Conservation (phyloP, 2,888 invertebrate species). For the Holacanthella duospinosa region DNA sequence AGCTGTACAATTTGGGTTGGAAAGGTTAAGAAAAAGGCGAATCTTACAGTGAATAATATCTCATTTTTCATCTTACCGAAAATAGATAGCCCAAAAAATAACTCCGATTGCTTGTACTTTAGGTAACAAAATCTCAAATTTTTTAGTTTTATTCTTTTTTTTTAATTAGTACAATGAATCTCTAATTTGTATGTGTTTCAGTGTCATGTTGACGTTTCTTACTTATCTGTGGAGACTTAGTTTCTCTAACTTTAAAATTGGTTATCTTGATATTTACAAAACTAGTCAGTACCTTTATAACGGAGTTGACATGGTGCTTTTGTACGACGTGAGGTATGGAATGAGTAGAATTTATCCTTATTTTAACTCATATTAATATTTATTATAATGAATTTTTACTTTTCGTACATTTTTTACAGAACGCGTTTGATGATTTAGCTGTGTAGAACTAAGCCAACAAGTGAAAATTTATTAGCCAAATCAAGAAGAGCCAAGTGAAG, state of each 20-base stretch:
- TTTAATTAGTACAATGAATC: too few relatives aligned
- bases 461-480: too few relatives aligned
- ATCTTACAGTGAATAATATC: slow-evolving; percentile 86
- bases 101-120: slow-evolving; percentile 65
- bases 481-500: too few relatives aligned
- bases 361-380: too few relatives aligned
- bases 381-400: too few relatives aligned
- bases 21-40: slow-evolving; percentile 79
- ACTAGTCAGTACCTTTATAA: slow-evolving; percentile 22
- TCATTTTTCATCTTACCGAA: slow-evolving; percentile 86
- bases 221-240: slow-evolving; percentile 49
- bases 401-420: too few relatives aligned
- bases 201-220: slow-evolving; percentile 52
- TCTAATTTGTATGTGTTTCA: slow-evolving; percentile 47
- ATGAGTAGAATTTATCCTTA: too few relatives aligned
- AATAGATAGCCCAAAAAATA: slow-evolving; percentile 70
- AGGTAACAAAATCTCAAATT: too few relatives aligned
- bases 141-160: neutral
- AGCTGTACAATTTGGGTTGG: slow-evolving; percentile 93
- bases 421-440: too few relatives aligned
- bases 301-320: slow-evolving; percentile 25
- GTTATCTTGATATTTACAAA: slow-evolving; percentile 29
- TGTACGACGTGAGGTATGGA: slow-evolving; percentile 30
- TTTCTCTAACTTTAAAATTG: slow-evolving; percentile 24
- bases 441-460: too few relatives aligned